phyloP scores from a whole-genome alignment of 2,113 vertebrate genomes.

The Podiceps cristatus region DNA sequence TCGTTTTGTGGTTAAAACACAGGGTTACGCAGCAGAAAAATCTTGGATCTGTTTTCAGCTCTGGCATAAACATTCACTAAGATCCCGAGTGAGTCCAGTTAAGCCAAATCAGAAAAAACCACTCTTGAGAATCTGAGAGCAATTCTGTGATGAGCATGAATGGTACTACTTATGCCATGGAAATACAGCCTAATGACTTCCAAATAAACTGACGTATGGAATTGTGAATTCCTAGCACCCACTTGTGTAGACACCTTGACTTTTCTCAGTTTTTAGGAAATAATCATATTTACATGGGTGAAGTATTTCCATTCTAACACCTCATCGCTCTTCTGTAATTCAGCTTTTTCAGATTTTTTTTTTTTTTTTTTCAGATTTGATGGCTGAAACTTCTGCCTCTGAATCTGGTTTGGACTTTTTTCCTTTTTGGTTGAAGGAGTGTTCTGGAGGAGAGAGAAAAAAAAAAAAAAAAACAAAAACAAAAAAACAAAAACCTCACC shows the following conservation, averaged over 20 bases:
- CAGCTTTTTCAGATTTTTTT: background rate
- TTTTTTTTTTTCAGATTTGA: background rate
- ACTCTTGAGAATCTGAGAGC: background rate
- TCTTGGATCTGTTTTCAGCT: background rate
- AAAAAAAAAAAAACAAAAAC: no score
- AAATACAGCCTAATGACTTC: background rate
- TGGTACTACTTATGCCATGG: no score
- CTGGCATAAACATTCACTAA: background rate
- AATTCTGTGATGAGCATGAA: background rate
- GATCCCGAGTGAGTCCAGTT: fast-evolving
- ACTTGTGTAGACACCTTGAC: background rate
- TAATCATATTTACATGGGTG: no score
- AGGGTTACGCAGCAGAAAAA: background rate
- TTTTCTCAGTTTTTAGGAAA: background rate
- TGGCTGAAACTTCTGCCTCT: background rate
- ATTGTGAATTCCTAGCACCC: background rate
- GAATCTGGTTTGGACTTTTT: background rate
- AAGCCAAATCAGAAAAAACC: background rate
- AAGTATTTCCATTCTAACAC: background rate
- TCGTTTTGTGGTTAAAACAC: background rate
- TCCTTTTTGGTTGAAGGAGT: background rate
- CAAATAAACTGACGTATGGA: background rate
- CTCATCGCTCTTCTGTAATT: background rate
- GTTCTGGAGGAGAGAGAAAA: fast-evolving
- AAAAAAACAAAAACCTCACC: background rate